Evolutionary conservation across 2,113 vertebrate genomes (phyloP), one percentile per base, ranked within the genome.

Genomic region (Passerina amoena): DNA sequence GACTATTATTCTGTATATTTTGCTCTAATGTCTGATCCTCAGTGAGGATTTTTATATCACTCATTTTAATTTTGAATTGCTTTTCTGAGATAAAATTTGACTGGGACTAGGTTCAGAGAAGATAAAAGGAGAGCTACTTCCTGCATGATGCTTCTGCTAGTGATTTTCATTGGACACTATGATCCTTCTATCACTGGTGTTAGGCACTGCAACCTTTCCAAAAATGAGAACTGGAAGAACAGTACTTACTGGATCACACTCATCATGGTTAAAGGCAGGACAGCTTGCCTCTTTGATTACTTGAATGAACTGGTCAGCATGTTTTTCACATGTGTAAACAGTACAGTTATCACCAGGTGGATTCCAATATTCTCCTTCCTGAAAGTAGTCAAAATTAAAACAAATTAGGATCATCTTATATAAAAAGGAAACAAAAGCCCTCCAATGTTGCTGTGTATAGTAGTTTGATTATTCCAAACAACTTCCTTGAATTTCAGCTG

Each of bases 311-410:
- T 90, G 60, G 7, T 93, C 86, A 21, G 10, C 50, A 14, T 95
- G 8, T 50, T 42, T 63, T 82, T 98, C 95, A 93, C 98, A 98
- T 38, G 76, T 61, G 38, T 98, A 91, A 28, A 25, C 82, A 54
- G 89, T 96, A 25, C 98, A 98, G 44, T 37, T 96, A 88, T 97
- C 33, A 60, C 37, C 89, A 2, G 96, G 92, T 24, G 91, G 70
- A 2, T 65, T 21, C 97, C 97, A 98, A 38, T 28, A 18, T 92
- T 98, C 82, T 30, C 97, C 98, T 25, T 88, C 96, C 98, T 98
- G 91, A 80, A 96, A 96, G 45, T 1, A 82, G 50, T 70, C 50
- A 86, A 78, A 88, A 84, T 70, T 13, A 22, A 87, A 50, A 27
- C 70, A 40, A 70, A 86, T 93, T 82, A 76, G 92, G 73, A 69